Evolutionary conservation across 2,888 invertebrate species (phyloP), one percentile per base, ranked within the genome.

Genomic region (Troides oblongomaculatus): DNA sequence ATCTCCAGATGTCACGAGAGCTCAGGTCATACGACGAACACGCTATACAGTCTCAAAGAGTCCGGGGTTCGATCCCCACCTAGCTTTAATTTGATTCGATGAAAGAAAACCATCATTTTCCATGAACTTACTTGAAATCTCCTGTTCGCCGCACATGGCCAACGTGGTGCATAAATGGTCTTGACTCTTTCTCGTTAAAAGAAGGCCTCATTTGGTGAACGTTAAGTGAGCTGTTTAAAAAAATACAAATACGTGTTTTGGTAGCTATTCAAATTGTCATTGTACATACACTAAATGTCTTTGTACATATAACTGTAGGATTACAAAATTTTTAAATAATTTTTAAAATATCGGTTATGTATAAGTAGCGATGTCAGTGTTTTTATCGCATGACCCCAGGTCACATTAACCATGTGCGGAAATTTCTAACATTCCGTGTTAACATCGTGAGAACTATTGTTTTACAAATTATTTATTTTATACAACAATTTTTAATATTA

Each of bases 391-490:
- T n/a, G 53, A n/a, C 53, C 18, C 18, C n/a, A 18, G n/a, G n/a
- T n/a, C 18, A 53, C 6, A 53, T n/a, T 12, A 14, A n/a, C 5
- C 6, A 53, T n/a, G 53, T 53, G 53, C 18, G 53, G 53, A 53
- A 53, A 53, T 6, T 53, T 53, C 18, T 53, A 5, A 53, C 53
- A 53, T 53, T 53, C n/a, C 53, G 53, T n/a, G 7, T 46, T 46
- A 14, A 53, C 53, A 10, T 58, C 21, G 12, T 12, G 25, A 53
- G 1, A 50, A 50, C 59, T 66, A 18, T 39, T 10, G 23, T 61
- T 53, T 39, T 25, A 18, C 4, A 58, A 57, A 62, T 58, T n/a
- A 25, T n/a, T 68, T 62, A 62, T 62, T 66, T 66, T 66, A 43
- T 62, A 56, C 6, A 46, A 58, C 18, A 53, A 53, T 43, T 62